These are phyloP conservation scores for Clivina fossor DNA, from an alignment of 2,888 invertebrate genomes.

Conservation along the genomic window DNA sequence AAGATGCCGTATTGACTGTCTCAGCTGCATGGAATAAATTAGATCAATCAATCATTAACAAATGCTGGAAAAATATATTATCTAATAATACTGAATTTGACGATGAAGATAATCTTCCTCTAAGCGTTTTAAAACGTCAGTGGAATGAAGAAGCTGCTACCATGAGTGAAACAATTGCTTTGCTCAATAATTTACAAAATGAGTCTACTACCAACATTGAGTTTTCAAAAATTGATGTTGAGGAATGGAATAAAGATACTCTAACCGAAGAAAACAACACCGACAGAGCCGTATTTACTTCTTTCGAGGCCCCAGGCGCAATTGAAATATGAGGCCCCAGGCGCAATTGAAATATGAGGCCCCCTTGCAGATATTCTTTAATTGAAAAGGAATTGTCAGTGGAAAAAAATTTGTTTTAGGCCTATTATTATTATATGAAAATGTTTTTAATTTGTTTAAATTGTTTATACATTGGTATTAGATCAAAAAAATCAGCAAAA, in stretches of 20 bases:
- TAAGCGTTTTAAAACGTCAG: constrained; percentile 8
- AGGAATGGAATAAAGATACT: constrained; percentile 7
- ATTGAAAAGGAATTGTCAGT: too few species aligned
- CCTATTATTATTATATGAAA: too few species aligned
- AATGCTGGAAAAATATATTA: constrained; percentile 10
- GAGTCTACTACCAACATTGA: constrained; percentile 6
- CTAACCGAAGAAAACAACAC: constrained; percentile 9
- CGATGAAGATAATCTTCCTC: constrained; percentile 7
- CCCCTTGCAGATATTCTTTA: too few species aligned
- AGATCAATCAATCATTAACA: constrained; percentile 10
- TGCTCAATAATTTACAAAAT: constrained; percentile 8
- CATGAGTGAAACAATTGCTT: constrained; percentile 8
- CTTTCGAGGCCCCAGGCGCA: too few species aligned
- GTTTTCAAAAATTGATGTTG: too few species aligned
- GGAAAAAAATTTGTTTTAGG: too few species aligned
- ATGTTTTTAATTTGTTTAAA: too few species aligned
- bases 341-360: too few species aligned
- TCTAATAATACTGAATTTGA: constrained; percentile 15
- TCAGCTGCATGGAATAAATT: constrained; percentile 8
- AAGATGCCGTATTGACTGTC: constrained; percentile 5
- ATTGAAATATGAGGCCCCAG: too few species aligned
- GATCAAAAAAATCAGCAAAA: too few species aligned
- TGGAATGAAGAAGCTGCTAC: constrained; percentile 11
- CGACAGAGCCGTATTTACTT: too few species aligned
- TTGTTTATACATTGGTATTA: too few species aligned